These are phyloP conservation scores for Stegana nigrithorax DNA, from an alignment of 2,888 invertebrate species.

Conservation along the genomic window DNA sequence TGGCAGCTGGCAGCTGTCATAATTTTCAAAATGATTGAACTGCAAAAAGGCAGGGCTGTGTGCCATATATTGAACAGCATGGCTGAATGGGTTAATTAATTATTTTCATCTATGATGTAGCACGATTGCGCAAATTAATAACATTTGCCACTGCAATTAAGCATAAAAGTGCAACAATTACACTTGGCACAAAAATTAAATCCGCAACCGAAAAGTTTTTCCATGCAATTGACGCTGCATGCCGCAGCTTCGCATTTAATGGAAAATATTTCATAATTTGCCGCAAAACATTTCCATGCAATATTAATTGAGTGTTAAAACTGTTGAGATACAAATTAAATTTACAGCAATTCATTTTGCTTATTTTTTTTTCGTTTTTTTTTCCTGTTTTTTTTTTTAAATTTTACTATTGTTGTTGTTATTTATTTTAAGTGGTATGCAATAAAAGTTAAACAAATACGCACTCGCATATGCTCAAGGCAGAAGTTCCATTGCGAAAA, in stretches of 20 bases:
- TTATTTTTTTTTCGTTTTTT: neutral
- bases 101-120: too few relatives aligned
- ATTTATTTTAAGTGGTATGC: too few relatives aligned
- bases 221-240: neutral
- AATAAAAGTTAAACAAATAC: too few relatives aligned
- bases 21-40: too few relatives aligned
- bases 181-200: neutral
- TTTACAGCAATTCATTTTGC: neutral
- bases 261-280: slow-evolving; percentile 34
- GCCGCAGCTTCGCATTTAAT: neutral
- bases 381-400: slow-evolving; percentile 1
- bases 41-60: too few relatives aligned
- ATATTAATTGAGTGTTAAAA: slow-evolving; percentile 59
- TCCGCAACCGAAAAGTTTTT: neutral
- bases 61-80: too few relatives aligned
- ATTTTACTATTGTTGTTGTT: too few relatives aligned
- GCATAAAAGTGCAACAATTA: neutral
- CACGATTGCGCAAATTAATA: neutral
- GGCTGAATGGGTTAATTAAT: too few relatives aligned
- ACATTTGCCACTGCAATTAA: neutral
- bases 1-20: too few relatives aligned
- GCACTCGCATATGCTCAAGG: too few relatives aligned
- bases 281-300: slow-evolving; percentile 56
- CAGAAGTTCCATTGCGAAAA: too few relatives aligned
- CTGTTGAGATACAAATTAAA: slow-evolving; percentile 40